Base-by-base conservation (phyloP, 1,140 invertebrate genomes). In the Leptinotarsa undecemlineata region DNA sequence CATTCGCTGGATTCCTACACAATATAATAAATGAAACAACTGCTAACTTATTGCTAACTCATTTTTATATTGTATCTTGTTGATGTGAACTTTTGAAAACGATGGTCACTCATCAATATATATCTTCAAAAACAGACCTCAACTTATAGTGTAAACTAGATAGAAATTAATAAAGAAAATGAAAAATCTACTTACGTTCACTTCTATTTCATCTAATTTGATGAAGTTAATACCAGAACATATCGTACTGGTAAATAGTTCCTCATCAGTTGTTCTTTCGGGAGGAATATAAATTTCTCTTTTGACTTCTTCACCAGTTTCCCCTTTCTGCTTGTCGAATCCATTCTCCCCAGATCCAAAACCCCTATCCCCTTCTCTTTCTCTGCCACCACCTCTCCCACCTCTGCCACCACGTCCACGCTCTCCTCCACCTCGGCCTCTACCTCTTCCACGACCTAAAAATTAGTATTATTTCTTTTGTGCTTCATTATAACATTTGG, bases 171-270 rank as follows among this genome's bases (percentile, higher is more conserved):
- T 3, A 14, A 15, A 57, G 3, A 17, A 57, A 57, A 14, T 57
- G 13, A 5, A 57, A 57, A 57, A 57, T 57, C 3, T 47, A 71
- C 71, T 74, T 72, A 96, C 92, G 81, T 93, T 91, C 1, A 96
- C 92, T 71, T 91, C 89, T 78, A 97, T 96, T 4, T 90, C 85
- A 73, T 96, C 91, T 81, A 95, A 97, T 78, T 95, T 94, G 23
- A 91, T 88, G 84, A 98, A 98, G 84, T 98, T 97, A 13, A 96
- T 95, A 0, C 96, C 96, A 8, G 88, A 88, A 3, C 89, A 87
- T 8, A 95, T 93, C 0, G 90, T 90, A 57, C 86, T 89, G 26
- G 87, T 88, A 79, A 95, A 96, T 6, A 96, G 90, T 2, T 87
- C 85, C 68, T 95, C 94, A 76, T 94, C 90, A 1, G 88, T 87